These are phyloP conservation scores for Asarcornis scutulata DNA, from an alignment of 2,113 vertebrate genomes.

Conservation along the genomic window DNA sequence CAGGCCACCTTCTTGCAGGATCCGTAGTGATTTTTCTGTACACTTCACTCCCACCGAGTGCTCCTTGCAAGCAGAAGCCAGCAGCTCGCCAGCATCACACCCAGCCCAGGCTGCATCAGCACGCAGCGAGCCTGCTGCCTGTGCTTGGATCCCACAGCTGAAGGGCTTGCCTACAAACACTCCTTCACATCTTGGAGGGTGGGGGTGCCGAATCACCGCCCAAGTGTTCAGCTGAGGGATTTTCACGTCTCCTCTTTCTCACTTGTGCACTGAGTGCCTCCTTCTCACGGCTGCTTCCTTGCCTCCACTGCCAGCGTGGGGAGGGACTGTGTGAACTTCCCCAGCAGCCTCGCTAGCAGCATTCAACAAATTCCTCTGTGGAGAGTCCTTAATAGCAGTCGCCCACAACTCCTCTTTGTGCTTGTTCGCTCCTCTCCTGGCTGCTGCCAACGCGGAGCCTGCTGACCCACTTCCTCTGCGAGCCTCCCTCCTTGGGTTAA, in stretches of 20 bases:
- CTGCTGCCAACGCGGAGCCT: constrained; percentile 16
- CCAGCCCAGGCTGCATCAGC: not conserved
- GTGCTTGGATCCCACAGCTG: fast-evolving
- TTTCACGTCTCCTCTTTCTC: not conserved
- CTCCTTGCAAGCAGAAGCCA: not conserved
- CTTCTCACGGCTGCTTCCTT: not conserved
- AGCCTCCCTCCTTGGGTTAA: not conserved
- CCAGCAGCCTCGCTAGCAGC: not conserved
- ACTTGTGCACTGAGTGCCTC: not conserved
- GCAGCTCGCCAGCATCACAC: not conserved
- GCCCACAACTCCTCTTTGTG: not conserved
- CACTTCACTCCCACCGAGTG: not conserved
- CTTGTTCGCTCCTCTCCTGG: not conserved
- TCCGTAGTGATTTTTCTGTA: fast-evolving
- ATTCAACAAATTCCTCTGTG: not conserved
- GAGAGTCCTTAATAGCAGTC: not conserved
- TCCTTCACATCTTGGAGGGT: not conserved
- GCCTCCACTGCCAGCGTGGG: not conserved
- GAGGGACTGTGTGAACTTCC: not conserved
- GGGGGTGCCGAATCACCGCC: too few relatives aligned
- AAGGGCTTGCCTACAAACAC: not conserved
- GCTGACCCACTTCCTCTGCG: constrained; percentile 11
- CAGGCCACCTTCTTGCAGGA: fast-evolving
- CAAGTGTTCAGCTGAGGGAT: not conserved
- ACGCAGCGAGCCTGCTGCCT: fast-evolving